Conservation (phyloP, 2,113 vertebrate species). For the Entomyzon cyanotis region DNA sequence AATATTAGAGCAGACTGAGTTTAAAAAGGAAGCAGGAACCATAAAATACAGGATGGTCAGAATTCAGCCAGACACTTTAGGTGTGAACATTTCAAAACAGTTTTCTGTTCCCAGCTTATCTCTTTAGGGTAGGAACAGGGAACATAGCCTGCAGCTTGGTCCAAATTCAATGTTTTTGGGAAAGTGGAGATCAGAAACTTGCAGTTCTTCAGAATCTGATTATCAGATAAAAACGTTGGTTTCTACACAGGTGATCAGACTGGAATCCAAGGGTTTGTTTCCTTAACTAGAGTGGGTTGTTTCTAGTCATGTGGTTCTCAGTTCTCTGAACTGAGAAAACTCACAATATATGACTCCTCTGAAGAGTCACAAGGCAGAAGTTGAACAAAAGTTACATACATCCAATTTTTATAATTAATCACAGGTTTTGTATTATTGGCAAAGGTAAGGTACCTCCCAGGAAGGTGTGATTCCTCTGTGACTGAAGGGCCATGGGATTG, state of each 20-base stretch:
- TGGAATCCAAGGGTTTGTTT: background rate
- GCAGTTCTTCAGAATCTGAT: background rate
- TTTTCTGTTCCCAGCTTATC: background rate
- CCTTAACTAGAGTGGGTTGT: background rate
- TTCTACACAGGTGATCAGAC: background rate
- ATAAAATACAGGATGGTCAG: background rate
- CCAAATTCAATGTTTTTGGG: background rate
- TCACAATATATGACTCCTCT: background rate
- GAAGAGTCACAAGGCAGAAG: background rate
- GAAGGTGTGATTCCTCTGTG: background rate
- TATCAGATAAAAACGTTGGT: background rate
- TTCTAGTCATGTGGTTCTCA: no score
- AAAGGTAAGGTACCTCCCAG: background rate
- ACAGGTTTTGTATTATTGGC: background rate
- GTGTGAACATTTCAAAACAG: background rate
- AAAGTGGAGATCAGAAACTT: background rate
- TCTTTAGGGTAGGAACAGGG: background rate
- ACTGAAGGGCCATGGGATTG: background rate
- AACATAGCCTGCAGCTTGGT: background rate
- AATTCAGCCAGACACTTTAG: background rate
- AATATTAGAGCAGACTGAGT: background rate
- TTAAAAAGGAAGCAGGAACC: background rate
- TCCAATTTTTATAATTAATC: background rate
- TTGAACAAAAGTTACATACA: background rate
- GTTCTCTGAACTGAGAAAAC: no score